Evolutionary conservation across 2,797 vertebrate genomes (phyloP), one percentile per base, ranked within the genome.

Genomic region (Simalia tracyae): DNA sequence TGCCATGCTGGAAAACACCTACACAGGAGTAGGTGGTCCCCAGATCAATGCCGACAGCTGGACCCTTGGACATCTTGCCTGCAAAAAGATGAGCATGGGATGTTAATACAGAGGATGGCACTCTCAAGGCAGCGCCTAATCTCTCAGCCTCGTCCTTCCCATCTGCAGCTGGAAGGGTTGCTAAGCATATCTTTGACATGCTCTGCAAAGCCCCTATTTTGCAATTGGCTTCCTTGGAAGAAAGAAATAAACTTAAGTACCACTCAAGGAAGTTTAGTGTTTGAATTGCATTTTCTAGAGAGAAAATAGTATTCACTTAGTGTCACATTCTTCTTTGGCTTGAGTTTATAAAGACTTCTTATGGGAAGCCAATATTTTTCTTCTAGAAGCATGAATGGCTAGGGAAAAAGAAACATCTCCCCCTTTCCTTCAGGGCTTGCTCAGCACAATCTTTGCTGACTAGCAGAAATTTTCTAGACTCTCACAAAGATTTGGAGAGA

Each of bases 21-120:
- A 95, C 89, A 15, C 94, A 94, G 2, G 94, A 96, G 87, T 95
- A 94, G 31, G 93, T 94, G 93, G 94, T 93, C 91, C 94, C 96
- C 84, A 95, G 87, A 72, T 96, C 95, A 4, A 93, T 93, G 86
- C 94, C 90, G 0, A 95, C 84, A 2, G 92, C 93, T 86, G 64
- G 87, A 76, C 93, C 93, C 85, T 91, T 88, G 1, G 88, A 87
- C 92, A 93, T 93, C 31, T 76, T 91, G 81, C 81, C 92, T 93
- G 66, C 26, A 87, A 89, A 8, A 86, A 28, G 36, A 59, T 0
- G 26, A 11, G 9, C 0, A 0, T 0, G 0, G 2, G 2, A 12
- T 1, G 1, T 85, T 15, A 87, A 76, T 2, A 36, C 61, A 68
- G 28, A 14, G 10, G 9, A 72, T 15, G 0, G 66, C 4, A 2